Evolutionary conservation across 1,140 invertebrate genomes (phyloP).

Genomic region (Drosophila albomicans): DNA sequence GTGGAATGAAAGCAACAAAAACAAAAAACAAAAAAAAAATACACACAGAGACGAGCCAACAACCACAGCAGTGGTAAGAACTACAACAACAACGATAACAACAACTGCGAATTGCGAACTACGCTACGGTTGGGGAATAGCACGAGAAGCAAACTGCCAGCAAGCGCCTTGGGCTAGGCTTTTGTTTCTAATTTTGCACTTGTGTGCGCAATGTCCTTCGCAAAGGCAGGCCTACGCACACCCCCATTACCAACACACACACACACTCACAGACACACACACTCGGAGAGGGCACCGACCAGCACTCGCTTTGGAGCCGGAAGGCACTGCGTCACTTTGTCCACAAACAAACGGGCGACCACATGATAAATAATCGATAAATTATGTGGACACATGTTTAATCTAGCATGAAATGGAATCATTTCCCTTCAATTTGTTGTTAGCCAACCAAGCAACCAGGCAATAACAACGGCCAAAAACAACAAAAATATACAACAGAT

Average conservation of each 20-base stretch:
- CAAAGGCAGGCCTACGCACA: slow-evolving; percentile 67
- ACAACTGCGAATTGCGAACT: slow-evolving; percentile 18
- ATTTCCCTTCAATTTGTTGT: slow-evolving; percentile 84
- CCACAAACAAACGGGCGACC: slow-evolving; percentile 62
- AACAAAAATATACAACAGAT: slow-evolving; percentile 66
- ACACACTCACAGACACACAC: background rate
- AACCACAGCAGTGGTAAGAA: slow-evolving; percentile 26
- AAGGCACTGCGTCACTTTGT: slow-evolving; percentile 64
- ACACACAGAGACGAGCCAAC: background rate
- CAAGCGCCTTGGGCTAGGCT: slow-evolving; percentile 70
- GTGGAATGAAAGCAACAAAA: slow-evolving; percentile 3
- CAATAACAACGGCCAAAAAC: slow-evolving; percentile 51
- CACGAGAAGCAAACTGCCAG: slow-evolving; percentile 29
- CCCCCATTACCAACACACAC: background rate
- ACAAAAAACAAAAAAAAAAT: slow-evolving; percentile 15
- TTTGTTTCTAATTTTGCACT: slow-evolving; percentile 82
- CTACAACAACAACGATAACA: slow-evolving; percentile 12
- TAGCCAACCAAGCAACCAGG: slow-evolving; percentile 56
- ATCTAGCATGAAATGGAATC: slow-evolving; percentile 84
- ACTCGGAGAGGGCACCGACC: background rate
- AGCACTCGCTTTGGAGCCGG: slow-evolving; percentile 30
- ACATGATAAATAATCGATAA: slow-evolving; percentile 84
- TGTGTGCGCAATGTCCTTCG: slow-evolving; percentile 69
- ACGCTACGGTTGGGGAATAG: slow-evolving; percentile 11
- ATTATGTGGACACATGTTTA: slow-evolving; percentile 84